Conservation (phyloP, 2,888 invertebrate genomes). For the Drosophila maculinotata region DNA sequence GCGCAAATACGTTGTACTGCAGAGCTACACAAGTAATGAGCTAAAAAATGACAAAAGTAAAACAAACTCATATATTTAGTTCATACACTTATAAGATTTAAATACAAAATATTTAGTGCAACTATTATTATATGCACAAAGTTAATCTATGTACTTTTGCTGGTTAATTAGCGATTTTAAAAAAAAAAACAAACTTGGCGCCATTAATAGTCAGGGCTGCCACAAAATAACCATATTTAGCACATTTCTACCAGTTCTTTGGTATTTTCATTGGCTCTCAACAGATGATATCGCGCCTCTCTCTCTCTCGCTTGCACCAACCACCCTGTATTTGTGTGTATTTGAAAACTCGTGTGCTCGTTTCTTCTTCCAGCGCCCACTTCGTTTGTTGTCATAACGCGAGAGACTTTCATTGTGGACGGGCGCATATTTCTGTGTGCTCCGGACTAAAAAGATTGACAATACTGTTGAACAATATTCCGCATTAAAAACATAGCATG, state of each 20-base stretch:
- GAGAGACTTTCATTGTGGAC: conserved; percentile 49
- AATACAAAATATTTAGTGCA: no score
- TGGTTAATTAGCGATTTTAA: no score
- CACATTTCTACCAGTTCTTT: conserved; percentile 2
- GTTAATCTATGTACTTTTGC: no score
- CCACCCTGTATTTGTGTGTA: conserved; percentile 5
- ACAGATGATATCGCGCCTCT: conserved; percentile 29
- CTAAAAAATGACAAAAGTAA: conserved; percentile 9
- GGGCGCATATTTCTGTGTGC: conserved; percentile 33
- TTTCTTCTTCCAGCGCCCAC: conserved; percentile 35
- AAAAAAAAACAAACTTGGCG: conserved; percentile 12
- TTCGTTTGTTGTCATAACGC: conserved; percentile 60
- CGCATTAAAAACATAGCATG: conserved; percentile 27
- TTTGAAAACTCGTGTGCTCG: conserved; percentile 20
- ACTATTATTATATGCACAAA: no score
- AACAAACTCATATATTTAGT: neutral
- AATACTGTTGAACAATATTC: conserved; percentile 38
- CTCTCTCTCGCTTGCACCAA: conserved; percentile 31
- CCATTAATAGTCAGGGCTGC: conserved; percentile 2
- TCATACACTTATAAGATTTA: no score
- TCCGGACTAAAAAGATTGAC: conserved; percentile 11
- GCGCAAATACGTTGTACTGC: conserved; percentile 5
- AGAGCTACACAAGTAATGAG: neutral
- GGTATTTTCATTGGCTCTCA: conserved; percentile 29
- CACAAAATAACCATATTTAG: conserved; percentile 1